Conservation (phyloP, 2,888 invertebrate species). For the Folsomia manolachei region DNA sequence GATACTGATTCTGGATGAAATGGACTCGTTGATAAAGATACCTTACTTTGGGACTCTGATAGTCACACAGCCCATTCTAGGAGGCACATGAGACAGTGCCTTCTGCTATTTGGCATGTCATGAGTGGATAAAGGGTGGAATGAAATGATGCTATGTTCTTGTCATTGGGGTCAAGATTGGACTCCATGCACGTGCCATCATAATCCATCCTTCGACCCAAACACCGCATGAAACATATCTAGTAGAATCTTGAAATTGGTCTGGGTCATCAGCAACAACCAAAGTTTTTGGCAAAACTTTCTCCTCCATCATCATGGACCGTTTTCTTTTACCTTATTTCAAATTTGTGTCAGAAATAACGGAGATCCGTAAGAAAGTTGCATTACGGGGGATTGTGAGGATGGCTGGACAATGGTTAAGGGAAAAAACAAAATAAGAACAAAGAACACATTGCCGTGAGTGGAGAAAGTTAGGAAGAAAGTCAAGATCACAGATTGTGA, state of each 20-base stretch:
- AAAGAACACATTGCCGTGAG: background rate
- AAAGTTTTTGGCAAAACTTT: too few relatives aligned
- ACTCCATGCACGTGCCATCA: background rate
- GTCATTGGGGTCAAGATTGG: slow-evolving; percentile 1
- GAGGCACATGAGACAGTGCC: background rate
- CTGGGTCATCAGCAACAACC: too few relatives aligned
- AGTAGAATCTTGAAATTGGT: background rate
- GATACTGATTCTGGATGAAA: too few relatives aligned
- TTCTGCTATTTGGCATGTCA: too few relatives aligned
- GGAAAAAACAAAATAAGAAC: background rate
- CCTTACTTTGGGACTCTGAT: slow-evolving; percentile 1
- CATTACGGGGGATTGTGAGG: background rate
- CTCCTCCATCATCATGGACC: background rate
- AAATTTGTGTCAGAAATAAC: background rate
- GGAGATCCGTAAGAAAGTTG: background rate
- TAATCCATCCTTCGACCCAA: background rate
- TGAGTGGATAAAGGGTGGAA: background rate
- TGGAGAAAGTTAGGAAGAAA: background rate
- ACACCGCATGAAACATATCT: background rate
- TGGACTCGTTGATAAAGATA: background rate
- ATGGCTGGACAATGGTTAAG: background rate
- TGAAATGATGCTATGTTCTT: background rate
- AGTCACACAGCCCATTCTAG: background rate
- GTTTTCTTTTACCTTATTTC: background rate
- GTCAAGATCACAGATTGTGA: background rate